Evolutionary conservation across 2,888 invertebrate species (phyloP), one percentile per base, ranked within the genome.

Genomic region (Drosophila borealis): DNA sequence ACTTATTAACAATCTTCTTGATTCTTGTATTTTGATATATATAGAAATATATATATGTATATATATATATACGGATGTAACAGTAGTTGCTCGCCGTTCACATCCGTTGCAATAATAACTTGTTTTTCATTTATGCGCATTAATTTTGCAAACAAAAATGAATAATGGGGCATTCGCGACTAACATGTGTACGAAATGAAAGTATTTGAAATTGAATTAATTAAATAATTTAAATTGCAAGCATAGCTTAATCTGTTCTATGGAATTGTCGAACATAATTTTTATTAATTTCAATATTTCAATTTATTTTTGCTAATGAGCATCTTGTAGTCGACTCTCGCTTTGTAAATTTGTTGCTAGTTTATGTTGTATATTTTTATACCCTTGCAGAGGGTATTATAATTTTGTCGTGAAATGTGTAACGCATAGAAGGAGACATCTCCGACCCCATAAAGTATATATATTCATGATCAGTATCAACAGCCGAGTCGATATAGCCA

Each of bases 41-140:
- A n/a, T 55, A 3, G 6, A 8, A 2, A 11, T 13, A 37, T 59
- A n/a, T 39, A 45, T 34, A 14, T 36, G 17, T 51, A 45, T 60
- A 45, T 34, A 14, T 36, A 19, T 51, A 45, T 60, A 42, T 37
- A 63, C 70, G 70, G 69, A 74, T 74, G 55, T 79, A 74, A 67
- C 83, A 80, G 77, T 69, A 74, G 70, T 68, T 60, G 74, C 51
- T 57, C 57, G 48, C 29, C 57, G 60, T 59, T 56, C 69, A 70
- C 72, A 67, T 80, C 80, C 80, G 83, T 45, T 82, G 56, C 61
- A 76, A 73, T 56, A 71, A 81, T 62, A 75, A 66, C 46, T 66
- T 60, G 36, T 67, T 65, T 62, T 54, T 46, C 70, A 50, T 65
- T 69, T 74, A 45, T 56, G 44, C 55, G 21, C 65, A 81, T 78